Evolutionary conservation across 2,113 vertebrate genomes (phyloP).

Genomic region (Oryzias javanicus): DNA sequence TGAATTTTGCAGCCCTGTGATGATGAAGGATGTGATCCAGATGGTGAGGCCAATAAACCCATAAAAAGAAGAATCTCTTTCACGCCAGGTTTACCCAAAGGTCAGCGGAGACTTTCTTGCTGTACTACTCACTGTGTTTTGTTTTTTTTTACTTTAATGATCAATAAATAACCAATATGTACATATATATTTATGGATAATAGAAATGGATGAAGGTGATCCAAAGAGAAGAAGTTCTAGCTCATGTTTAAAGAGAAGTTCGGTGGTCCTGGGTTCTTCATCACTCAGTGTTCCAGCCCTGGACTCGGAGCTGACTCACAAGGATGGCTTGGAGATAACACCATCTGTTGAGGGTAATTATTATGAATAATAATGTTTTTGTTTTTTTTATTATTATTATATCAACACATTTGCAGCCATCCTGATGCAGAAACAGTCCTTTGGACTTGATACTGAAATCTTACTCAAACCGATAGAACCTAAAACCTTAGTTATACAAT

Average conservation of each 20-base stretch:
- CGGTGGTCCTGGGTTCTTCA: conserved; percentile 79
- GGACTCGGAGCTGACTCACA: conserved; percentile 77
- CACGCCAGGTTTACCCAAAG: conserved; percentile 85
- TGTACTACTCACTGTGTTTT: conserved; percentile 5
- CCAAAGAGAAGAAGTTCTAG: conserved; percentile 66
- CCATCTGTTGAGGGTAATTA: conserved; percentile 83
- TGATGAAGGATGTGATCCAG: conserved; percentile 76
- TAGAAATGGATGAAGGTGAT: conserved; percentile 53
- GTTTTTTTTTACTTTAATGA: too few relatives aligned
- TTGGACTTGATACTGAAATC: too few relatives aligned
- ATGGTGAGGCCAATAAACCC: conserved; percentile 82
- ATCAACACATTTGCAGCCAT: too few relatives aligned
- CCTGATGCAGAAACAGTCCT: too few relatives aligned
- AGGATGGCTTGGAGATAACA: conserved; percentile 72
- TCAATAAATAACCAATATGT: too few relatives aligned
- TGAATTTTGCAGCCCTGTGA: conserved; percentile 50
- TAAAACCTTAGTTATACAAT: too few relatives aligned
- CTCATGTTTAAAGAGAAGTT: conserved; percentile 81
- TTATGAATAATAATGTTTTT: neutral
- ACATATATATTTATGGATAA: conserved; percentile 60
- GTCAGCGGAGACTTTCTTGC: conserved; percentile 67
- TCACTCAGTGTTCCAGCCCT: conserved; percentile 73
- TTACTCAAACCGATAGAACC: too few relatives aligned
- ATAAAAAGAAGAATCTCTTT: conserved; percentile 89
- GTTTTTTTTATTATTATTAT: too few relatives aligned